Percentiles rank a stretch among this genome's conserved stretches.
Conservation (phyloP, 2,113 vertebrate species). For the Anoura caudifer region DNA sequence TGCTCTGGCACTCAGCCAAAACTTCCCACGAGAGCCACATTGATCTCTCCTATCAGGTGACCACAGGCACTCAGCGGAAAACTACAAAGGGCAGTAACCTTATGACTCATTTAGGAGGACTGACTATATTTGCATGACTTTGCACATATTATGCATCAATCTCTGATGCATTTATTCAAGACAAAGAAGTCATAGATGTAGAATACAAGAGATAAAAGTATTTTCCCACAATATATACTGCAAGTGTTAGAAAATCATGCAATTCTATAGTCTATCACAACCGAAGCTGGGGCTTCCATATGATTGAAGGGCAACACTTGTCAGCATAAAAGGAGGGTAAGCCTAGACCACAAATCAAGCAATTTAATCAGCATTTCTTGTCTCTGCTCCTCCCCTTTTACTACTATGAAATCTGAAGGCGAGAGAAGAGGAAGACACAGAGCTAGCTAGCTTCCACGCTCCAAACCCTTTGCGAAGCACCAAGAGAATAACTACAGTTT, state of each 20-base stretch:
- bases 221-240: background rate
- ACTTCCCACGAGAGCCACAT: background rate
- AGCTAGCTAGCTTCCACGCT: background rate
- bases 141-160: constrained; percentile 8
- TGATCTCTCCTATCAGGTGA: background rate
- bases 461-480: background rate
- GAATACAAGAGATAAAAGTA: background rate
- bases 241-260: background rate
- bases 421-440: background rate
- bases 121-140: constrained; percentile 36
- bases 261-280: background rate
- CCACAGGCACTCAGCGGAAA: background rate
- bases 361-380: background rate
- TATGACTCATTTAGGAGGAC: constrained; percentile 14
- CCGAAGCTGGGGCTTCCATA: background rate
- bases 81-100: constrained; percentile 17
- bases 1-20: background rate
- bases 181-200: background rate
- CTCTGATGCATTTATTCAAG: constrained; percentile 18
- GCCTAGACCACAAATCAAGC: background rate
- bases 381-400: background rate
- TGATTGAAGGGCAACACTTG: background rate
- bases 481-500: background rate
- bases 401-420: background rate
- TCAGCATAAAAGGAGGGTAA: background rate